Conservation (phyloP, 2,888 invertebrate species). For the Cephus rjabovi region DNA sequence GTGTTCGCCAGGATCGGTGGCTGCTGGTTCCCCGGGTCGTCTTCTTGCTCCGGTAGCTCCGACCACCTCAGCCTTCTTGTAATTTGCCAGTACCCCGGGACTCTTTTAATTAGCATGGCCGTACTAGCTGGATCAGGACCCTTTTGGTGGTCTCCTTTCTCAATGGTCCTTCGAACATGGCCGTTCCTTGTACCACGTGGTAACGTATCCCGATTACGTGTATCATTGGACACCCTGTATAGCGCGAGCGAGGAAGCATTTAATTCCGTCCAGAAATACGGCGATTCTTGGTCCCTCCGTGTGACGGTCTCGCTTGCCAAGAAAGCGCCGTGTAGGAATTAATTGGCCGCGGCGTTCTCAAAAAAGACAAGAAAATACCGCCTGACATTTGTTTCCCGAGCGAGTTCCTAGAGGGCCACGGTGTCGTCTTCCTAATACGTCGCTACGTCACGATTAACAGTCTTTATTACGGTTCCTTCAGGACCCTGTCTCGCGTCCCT, state of each 20-base stretch:
- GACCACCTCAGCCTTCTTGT: background rate
- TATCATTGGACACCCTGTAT: background rate
- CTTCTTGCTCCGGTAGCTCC: background rate
- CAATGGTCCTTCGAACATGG: background rate
- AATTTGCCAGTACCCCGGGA: background rate
- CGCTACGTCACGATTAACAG: background rate
- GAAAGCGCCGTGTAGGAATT: slow-evolving; percentile 15
- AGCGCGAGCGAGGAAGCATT: slow-evolving; percentile 12
- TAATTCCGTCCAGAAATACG: slow-evolving; percentile 16
- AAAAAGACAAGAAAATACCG: slow-evolving; percentile 6
- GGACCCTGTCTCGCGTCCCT: background rate
- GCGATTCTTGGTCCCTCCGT: background rate
- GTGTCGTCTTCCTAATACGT: background rate
- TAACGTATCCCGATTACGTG: background rate
- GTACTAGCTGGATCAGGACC: background rate
- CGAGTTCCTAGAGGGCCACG: background rate
- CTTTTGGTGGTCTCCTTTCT: background rate
- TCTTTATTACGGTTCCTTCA: background rate
- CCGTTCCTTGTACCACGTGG: background rate
- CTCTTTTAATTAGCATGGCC: background rate
- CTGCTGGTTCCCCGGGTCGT: background rate
- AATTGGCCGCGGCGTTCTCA: slow-evolving; percentile 15
- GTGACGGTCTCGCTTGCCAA: slow-evolving; percentile 5
- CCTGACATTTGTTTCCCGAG: slow-evolving; percentile 11
- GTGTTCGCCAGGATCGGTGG: background rate